Percentiles rank a stretch among this genome's conserved stretches.
These are phyloP conservation scores for Sclerurus mexicanus DNA, from an alignment of 2,113 vertebrate genomes.

Conservation along the genomic window DNA sequence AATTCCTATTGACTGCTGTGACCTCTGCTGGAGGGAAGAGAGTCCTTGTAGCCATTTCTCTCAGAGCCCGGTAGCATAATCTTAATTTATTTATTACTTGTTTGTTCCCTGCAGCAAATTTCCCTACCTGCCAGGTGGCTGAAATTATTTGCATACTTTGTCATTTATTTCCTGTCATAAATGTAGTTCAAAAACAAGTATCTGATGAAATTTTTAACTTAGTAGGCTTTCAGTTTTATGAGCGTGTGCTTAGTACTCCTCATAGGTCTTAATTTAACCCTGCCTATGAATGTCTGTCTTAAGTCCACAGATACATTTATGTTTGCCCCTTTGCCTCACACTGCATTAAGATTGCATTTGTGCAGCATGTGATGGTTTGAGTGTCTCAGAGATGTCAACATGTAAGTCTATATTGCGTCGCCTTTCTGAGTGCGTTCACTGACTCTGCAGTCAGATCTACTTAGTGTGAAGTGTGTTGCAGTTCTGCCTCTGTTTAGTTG, in stretches of 20 bases:
- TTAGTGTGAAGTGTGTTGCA: neutral
- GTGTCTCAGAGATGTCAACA: neutral
- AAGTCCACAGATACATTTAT: neutral
- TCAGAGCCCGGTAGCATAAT: neutral
- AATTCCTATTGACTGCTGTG: slow-evolving; percentile 37
- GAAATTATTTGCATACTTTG: slow-evolving; percentile 7
- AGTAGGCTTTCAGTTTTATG: neutral
- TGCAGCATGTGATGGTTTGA: neutral
- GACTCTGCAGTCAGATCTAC: neutral
- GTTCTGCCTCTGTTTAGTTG: neutral
- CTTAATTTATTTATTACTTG: neutral
- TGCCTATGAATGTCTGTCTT: neutral
- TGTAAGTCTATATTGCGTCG: neutral
- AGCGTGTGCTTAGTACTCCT: neutral
- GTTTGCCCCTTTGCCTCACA: neutral
- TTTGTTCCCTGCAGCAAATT: slow-evolving; percentile 17
- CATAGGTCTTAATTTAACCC: neutral
- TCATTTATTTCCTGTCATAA: neutral
- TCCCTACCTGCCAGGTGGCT: neutral
- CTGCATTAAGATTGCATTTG: neutral
- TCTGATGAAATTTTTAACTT: neutral
- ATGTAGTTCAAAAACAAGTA: neutral
- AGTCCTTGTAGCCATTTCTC: neutral
- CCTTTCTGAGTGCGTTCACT: neutral
- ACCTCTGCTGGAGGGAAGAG: slow-evolving; percentile 22